phyloP scores from a whole-genome alignment of 2,888 invertebrate genomes.

The Dysmachus trigonus region DNA sequence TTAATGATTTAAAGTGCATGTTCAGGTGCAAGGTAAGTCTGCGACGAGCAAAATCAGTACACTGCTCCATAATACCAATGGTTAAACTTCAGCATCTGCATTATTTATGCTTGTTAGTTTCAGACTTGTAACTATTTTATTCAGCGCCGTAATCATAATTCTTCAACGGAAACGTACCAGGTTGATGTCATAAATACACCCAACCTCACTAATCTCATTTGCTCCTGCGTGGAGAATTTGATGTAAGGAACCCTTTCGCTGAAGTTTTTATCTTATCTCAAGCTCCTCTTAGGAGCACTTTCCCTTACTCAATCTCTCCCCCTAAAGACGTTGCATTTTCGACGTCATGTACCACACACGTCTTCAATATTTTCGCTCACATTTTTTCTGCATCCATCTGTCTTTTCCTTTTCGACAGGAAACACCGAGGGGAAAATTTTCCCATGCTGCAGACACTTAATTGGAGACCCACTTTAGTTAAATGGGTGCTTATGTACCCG shows the following conservation, averaged over 20 bases:
- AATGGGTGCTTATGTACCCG: neutral
- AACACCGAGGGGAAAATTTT: neutral
- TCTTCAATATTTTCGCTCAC: neutral
- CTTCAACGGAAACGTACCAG: neutral
- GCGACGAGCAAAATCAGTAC: neutral
- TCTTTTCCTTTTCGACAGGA: neutral
- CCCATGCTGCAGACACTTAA: neutral
- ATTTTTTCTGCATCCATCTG: neutral
- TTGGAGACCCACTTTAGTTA: neutral
- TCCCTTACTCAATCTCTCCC: neutral
- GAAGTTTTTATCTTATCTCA: neutral
- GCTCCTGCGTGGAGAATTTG: neutral
- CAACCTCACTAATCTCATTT: neutral
- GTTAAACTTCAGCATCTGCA: neutral
- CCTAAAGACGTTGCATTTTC: neutral
- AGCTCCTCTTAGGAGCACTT: neutral
- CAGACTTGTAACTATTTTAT: constrained; percentile 10
- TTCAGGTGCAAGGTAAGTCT: neutral
- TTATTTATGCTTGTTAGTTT: constrained; percentile 15
- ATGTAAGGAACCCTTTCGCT: neutral
- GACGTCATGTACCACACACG: neutral
- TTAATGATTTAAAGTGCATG: neutral
- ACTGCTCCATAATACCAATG: neutral
- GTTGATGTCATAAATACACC: neutral
- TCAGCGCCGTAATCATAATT: neutral